Conservation (phyloP, 2,113 vertebrate genomes). For the Corvus moneduloides region DNA sequence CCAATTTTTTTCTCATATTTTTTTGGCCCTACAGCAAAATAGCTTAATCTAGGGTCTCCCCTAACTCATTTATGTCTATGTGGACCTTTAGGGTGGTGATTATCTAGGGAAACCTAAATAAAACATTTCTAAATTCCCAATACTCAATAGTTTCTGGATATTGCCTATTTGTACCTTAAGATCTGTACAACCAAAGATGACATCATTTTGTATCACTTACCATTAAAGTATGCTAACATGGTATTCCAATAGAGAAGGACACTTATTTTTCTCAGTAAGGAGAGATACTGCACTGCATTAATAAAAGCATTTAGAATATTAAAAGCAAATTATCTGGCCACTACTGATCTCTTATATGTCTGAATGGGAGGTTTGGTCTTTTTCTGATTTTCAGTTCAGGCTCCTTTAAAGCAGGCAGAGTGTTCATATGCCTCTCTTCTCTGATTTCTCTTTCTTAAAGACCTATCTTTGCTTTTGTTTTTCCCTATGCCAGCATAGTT, state of each 20-base stretch:
- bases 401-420: not conserved
- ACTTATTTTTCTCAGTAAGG: not conserved
- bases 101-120: not conserved
- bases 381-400: not conserved
- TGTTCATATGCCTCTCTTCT: not conserved
- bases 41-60: not conserved
- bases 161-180: not conserved
- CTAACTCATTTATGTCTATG: not conserved
- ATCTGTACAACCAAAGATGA: not conserved
- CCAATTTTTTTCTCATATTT: not conserved
- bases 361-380: not conserved
- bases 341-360: not conserved
- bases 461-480: not conserved
- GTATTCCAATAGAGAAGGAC: not conserved
- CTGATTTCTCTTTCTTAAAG: not conserved
- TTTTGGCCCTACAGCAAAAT: not conserved
- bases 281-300: not conserved
- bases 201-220: not conserved
- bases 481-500: not conserved
- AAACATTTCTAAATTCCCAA: not conserved
- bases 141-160: not conserved
- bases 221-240: not conserved
- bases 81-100: not conserved
- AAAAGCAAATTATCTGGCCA: not conserved
- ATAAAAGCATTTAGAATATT: not conserved